Conservation (phyloP, 2,888 invertebrate species). For the Diaperis boleti region DNA sequence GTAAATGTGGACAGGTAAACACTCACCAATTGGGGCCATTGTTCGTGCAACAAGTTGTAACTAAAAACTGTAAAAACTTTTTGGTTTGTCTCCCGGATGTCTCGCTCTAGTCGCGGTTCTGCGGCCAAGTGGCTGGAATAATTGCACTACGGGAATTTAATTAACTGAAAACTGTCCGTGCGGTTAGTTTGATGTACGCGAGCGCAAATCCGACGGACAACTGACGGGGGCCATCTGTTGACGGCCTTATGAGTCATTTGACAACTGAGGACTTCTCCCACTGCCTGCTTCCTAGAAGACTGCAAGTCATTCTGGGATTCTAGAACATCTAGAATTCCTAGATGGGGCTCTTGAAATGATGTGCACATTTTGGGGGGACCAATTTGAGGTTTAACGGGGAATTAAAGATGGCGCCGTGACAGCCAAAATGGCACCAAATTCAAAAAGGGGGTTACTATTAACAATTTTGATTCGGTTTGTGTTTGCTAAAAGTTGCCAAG, state of each 20-base stretch:
- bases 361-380: too few species aligned
- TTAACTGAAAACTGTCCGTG: slow-evolving; percentile 29
- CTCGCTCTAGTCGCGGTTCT: slow-evolving; percentile 8
- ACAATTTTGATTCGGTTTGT: too few species aligned
- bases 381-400: too few species aligned
- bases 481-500: too few species aligned
- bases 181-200: slow-evolving; percentile 23
- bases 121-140: not conserved
- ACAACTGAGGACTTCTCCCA: slow-evolving; percentile 20
- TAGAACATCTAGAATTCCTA: slow-evolving; percentile 4
- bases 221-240: slow-evolving; percentile 40
- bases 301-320: slow-evolving; percentile 14
- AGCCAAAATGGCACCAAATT: too few species aligned
- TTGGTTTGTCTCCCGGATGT: not conserved
- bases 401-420: too few species aligned
- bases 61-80: not conserved
- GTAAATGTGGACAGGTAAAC: not conserved
- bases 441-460: too few species aligned
- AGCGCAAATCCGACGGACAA: slow-evolving; percentile 32
- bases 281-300: not conserved
- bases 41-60: slow-evolving; percentile 1
- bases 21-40: slow-evolving; percentile 69
- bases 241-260: slow-evolving; percentile 32
- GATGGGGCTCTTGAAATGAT: not conserved
- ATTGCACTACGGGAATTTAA: slow-evolving; percentile 23